These are phyloP conservation scores for Chlorospingus semifuscus DNA, from an alignment of 2,797 vertebrate genomes.

Conservation along the genomic window DNA sequence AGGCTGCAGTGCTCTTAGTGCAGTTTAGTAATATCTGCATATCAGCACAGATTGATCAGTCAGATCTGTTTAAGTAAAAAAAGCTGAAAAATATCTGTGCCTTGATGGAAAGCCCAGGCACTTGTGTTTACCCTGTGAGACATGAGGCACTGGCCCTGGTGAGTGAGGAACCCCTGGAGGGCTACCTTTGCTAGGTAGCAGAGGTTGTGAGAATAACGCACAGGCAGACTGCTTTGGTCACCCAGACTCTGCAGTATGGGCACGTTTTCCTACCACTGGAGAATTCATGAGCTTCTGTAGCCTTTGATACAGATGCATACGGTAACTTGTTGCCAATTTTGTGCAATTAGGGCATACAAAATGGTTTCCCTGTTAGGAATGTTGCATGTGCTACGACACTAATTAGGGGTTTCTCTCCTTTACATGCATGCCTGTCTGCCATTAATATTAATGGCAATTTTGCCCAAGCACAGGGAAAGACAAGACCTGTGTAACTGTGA, in stretches of 20 bases:
- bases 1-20: not conserved
- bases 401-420: slow-evolving; percentile 69
- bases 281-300: slow-evolving; percentile 54
- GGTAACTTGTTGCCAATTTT: slow-evolving; percentile 70
- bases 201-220: not conserved
- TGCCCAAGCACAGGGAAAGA: slow-evolving; percentile 51
- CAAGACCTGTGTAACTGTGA: slow-evolving; percentile 51
- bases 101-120: not conserved
- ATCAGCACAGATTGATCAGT: not conserved
- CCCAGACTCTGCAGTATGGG: slow-evolving; percentile 60
- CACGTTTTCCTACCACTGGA: slow-evolving; percentile 53
- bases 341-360: slow-evolving; percentile 74
- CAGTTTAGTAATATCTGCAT: not conserved
- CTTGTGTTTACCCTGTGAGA: not conserved
- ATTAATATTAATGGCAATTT: slow-evolving; percentile 74
- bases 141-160: not conserved
- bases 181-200: not conserved
- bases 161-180: not conserved
- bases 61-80: not conserved
- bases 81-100: not conserved
- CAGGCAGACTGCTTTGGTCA: slow-evolving; percentile 36
- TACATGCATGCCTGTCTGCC: slow-evolving; percentile 66
- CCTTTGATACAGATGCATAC: slow-evolving; percentile 52
- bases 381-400: slow-evolving; percentile 61
- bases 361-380: slow-evolving; percentile 70